Percentiles rank a stretch among this genome's conserved stretches.
These are phyloP conservation scores for Tridacna crocea DNA, from an alignment of 2,888 invertebrate species.

Conservation along the genomic window DNA sequence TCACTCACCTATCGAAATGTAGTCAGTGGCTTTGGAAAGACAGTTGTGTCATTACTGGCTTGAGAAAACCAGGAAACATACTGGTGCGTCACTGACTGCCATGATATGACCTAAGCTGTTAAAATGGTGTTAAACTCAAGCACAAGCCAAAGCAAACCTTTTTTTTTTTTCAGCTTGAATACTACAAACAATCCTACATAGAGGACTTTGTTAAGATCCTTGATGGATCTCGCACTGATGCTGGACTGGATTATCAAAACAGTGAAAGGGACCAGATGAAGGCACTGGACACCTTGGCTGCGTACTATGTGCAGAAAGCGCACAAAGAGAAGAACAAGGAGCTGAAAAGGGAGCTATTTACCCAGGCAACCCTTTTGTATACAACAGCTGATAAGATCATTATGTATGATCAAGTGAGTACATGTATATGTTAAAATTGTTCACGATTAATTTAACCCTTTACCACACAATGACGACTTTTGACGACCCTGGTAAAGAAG, in stretches of 20 bases:
- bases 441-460: not conserved
- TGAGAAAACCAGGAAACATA: no score
- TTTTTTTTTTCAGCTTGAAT: slow-evolving; percentile 92
- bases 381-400: slow-evolving; percentile 99
- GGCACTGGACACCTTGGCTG: slow-evolving; percentile 98
- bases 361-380: slow-evolving; percentile 96
- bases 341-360: slow-evolving; percentile 95
- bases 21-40: no score
- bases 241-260: slow-evolving; percentile 86
- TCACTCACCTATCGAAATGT: no score
- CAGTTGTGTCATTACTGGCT: no score
- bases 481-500: no score
- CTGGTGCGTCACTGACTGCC: no score
- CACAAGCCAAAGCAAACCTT: not conserved
- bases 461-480: no score
- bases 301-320: slow-evolving; percentile 94
- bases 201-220: slow-evolving; percentile 97
- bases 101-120: no score
- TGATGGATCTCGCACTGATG: slow-evolving; percentile 91
- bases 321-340: slow-evolving; percentile 98
- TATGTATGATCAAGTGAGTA: slow-evolving; percentile 97
- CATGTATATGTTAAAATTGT: no score
- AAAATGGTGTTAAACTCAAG: no score
- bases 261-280: slow-evolving; percentile 99
- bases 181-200: slow-evolving; percentile 96